phyloP scores from a whole-genome alignment of 2,797 vertebrate genomes.

The Gallirallus australis region DNA sequence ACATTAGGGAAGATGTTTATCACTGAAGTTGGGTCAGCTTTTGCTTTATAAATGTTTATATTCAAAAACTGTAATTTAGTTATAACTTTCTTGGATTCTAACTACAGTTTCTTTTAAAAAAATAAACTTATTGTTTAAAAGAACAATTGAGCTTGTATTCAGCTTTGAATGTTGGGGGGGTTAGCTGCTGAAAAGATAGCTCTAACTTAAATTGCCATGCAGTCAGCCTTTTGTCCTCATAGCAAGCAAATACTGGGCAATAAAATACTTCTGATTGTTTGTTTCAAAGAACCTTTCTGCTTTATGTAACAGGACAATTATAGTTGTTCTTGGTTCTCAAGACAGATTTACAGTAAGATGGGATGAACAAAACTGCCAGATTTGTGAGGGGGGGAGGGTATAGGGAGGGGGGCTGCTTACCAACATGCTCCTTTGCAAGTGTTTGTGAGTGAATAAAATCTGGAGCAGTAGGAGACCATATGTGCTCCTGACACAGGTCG shows the following conservation, averaged over 20 bases:
- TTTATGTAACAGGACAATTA: not conserved
- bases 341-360: not conserved
- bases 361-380: not conserved
- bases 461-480: not conserved
- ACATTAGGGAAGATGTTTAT: not conserved
- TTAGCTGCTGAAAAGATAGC: not conserved
- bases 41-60: not conserved
- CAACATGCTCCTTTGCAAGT: not conserved
- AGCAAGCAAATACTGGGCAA: not conserved
- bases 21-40: not conserved
- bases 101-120: not conserved
- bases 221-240: not conserved
- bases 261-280: not conserved
- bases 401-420: not conserved
- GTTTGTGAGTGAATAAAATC: slow-evolving; percentile 16
- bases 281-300: not conserved
- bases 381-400: not conserved
- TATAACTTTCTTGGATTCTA: not conserved
- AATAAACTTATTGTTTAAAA: not conserved
- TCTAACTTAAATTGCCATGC: not conserved
- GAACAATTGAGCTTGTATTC: not conserved
- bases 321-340: not conserved
- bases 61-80: not conserved
- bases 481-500: not conserved
- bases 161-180: not conserved